Evolutionary conservation across 1,140 invertebrate genomes (phyloP).

Genomic region (Drosophila pectinifera): DNA sequence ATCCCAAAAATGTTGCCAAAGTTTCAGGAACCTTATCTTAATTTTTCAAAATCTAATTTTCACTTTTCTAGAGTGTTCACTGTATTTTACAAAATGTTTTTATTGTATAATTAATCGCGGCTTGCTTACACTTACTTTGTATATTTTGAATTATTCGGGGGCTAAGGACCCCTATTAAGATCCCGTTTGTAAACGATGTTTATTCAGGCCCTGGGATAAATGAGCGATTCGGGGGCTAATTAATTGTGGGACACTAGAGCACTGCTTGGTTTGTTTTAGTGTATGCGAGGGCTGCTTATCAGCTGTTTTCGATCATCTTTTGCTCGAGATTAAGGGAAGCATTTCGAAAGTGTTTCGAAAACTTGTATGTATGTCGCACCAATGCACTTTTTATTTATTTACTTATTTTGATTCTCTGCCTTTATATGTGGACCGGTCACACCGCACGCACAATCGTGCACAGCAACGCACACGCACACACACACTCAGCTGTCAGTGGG

Average conservation of each 20-base stretch:
- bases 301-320: conserved; percentile 59
- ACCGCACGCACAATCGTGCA: conserved; percentile 27
- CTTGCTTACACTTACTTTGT: conserved; percentile 42
- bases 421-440: conserved; percentile 45
- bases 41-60: neutral
- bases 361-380: neutral
- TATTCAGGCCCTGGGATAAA: conserved; percentile 53
- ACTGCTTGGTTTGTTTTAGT: conserved; percentile 40
- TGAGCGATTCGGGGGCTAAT: conserved; percentile 69
- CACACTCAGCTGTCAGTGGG: conserved; percentile 7
- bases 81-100: conserved; percentile 13
- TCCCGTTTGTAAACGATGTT: conserved; percentile 36
- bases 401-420: neutral
- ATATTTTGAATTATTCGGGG: conserved; percentile 2
- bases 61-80: neutral
- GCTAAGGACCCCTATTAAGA: conserved; percentile 6
- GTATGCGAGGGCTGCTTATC: conserved; percentile 27
- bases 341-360: conserved; percentile 19
- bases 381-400: conserved; percentile 20
- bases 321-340: conserved; percentile 6
- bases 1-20: too few species aligned
- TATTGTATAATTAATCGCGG: conserved; percentile 47
- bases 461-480: conserved; percentile 18
- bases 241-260: conserved; percentile 60
- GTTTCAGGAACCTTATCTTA: neutral